Evolutionary conservation across 2,113 vertebrate species (phyloP).

Genomic region (Phrynosoma blainvillii): DNA sequence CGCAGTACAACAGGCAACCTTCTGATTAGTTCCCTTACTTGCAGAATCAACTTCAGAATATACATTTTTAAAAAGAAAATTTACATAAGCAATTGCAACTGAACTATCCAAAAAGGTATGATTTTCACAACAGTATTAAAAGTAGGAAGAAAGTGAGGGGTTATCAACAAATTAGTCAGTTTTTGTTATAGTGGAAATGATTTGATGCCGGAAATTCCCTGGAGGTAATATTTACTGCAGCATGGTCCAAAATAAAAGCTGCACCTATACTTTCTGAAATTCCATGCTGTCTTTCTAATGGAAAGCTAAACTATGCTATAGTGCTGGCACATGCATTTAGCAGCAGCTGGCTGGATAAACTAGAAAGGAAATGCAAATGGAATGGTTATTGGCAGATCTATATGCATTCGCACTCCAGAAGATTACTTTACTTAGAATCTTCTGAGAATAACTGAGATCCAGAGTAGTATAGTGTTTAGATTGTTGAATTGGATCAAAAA

Average conservation of each 20-base stretch:
- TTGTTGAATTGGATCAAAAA: background rate
- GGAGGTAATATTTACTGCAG: background rate
- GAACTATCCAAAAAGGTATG: background rate
- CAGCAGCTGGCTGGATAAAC: background rate
- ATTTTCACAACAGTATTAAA: background rate
- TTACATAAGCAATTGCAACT: background rate
- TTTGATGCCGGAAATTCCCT: background rate
- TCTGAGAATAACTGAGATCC: background rate
- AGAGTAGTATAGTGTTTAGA: background rate
- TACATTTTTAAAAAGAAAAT: background rate
- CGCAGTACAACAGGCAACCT: no score
- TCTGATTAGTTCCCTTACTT: background rate
- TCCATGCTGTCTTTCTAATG: slow-evolving; percentile 5
- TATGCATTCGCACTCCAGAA: background rate
- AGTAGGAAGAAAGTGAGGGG: background rate
- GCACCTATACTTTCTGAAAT: background rate
- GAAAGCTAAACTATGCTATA: background rate
- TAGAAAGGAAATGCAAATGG: slow-evolving; percentile 3
- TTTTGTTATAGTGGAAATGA: background rate
- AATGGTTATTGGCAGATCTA: background rate
- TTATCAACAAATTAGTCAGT: background rate
- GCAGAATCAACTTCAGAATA: background rate
- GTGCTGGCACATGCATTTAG: background rate
- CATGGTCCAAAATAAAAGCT: background rate
- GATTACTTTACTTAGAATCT: background rate